These are phyloP conservation scores for Toxotes jaculatrix DNA, from an alignment of 2,113 vertebrate genomes.

Conservation along the genomic window DNA sequence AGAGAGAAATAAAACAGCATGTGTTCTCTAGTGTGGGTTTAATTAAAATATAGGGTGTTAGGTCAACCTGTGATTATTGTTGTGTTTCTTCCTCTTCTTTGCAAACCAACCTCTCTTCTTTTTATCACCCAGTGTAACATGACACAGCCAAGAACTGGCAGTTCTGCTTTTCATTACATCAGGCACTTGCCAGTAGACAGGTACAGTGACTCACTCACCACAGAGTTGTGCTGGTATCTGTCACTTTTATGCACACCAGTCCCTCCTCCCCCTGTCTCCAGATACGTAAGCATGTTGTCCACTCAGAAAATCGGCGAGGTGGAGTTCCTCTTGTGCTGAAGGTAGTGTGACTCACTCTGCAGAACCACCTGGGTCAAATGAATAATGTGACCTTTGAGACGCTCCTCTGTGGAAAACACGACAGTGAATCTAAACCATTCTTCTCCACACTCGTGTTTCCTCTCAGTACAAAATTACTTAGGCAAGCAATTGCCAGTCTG, in stretches of 20 bases:
- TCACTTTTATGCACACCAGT: constrained; percentile 24
- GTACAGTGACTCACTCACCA: constrained; percentile 61
- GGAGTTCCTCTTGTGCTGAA: constrained; percentile 40
- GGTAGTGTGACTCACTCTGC: constrained; percentile 62
- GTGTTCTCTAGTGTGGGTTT: background rate
- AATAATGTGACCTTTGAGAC: constrained; percentile 69
- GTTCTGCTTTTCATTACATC: constrained; percentile 64
- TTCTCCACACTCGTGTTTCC: background rate
- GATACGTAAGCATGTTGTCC: constrained; percentile 43
- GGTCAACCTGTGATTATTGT: background rate
- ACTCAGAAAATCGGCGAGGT: constrained; percentile 42
- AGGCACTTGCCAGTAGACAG: constrained; percentile 29
- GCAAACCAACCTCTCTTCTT: constrained; percentile 18
- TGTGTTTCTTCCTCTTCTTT: constrained; percentile 30
- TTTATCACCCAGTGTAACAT: constrained; percentile 33
- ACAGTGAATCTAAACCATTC: constrained; percentile 18
- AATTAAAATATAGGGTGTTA: background rate
- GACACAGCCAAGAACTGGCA: constrained; percentile 49
- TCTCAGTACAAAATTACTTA: constrained; percentile 1
- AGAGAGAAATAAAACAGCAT: background rate
- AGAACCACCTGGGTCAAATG: constrained; percentile 56
- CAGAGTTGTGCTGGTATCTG: constrained; percentile 28
- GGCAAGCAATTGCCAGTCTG: constrained; percentile 15
- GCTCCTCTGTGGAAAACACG: constrained; percentile 39
- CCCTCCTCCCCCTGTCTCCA: constrained; percentile 10